A percentile compares a stretch with the other conserved stretches of the same genome.
phyloP scores from a whole-genome alignment of 2,797 vertebrate species.

The Enteromius afrohamiltoni region DNA sequence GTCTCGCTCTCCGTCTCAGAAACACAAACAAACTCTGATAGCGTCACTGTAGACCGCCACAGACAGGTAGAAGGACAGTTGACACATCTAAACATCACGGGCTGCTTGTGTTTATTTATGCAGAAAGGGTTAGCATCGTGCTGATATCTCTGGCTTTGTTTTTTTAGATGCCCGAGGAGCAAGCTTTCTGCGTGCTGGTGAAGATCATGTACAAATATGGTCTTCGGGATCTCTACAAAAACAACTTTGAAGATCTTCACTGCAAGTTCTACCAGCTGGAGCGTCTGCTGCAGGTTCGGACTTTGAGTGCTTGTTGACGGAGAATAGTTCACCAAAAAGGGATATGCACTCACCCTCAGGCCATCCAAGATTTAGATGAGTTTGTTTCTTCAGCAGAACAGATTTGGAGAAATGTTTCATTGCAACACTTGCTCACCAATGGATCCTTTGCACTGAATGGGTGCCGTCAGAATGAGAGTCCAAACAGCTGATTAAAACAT shows the following conservation, averaged over 20 bases:
- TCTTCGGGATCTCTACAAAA: slow-evolving; percentile 92
- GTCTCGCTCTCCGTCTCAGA: slow-evolving; percentile 45
- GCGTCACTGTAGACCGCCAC: slow-evolving; percentile 24
- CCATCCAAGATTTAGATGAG: too few relatives aligned
- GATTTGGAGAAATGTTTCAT: background rate
- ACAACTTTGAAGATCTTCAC: slow-evolving; percentile 98
- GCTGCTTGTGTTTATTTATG: background rate
- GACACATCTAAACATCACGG: slow-evolving; percentile 14
- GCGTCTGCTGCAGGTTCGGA: slow-evolving; percentile 89
- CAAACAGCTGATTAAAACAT: too few relatives aligned
- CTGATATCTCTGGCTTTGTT: background rate
- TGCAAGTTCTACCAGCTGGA: slow-evolving; percentile 99
- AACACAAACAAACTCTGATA: slow-evolving; percentile 39
- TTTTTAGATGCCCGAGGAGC: slow-evolving; percentile 96
- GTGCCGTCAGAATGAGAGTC: too few relatives aligned
- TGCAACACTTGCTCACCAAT: too few relatives aligned
- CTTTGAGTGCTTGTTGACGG: slow-evolving; percentile 1
- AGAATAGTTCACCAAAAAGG: background rate
- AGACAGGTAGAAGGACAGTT: slow-evolving; percentile 18
- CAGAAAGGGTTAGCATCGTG: background rate
- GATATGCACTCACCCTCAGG: background rate
- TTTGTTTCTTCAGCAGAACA: background rate
- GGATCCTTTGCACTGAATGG: too few relatives aligned
- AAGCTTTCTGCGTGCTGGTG: slow-evolving; percentile 96
- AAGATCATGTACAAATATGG: slow-evolving; percentile 97